Base-by-base conservation (phyloP, 92 coral and sea anemone species). In the Diadumene lineata region DNA sequence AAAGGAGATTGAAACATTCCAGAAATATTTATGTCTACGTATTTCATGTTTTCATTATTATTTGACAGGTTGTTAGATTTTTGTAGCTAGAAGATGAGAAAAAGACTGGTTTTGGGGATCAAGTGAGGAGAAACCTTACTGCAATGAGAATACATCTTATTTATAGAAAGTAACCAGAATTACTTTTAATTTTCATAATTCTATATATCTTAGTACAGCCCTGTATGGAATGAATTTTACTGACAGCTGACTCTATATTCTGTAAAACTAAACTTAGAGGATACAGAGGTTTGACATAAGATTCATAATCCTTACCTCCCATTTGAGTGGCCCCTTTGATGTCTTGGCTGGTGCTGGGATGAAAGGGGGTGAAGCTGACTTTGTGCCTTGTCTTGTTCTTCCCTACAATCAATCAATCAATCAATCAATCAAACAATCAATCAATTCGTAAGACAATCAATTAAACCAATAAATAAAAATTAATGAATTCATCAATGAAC, bases 281-380 rank as follows among this genome's bases (percentile, higher is more conserved):
- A 29, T 21, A 33, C 21, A 28, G 44, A 2, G 4, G 3, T 63
- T 13, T 17, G 17, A 19, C 23, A 38, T 25, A 31, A 29, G 21
- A 56, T 53, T 44, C 11, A 1, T 30, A 27, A 19, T 21, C 26
- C 66, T 16, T 85, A 93, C 98, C 98, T 94, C 98, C 97, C 97
- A 94, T 64, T 90, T 81, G 62, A 88, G 43, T 18, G 92, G 83
- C 43, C 90, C 93, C 73, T 72, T 92, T 61, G 97, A 74, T 43
- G 98, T 94, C 32, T 73, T 89, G 26, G 92, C 97, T 50, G 98
- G 97, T 60, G 98, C 97, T 25, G 98, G 98, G 26, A 91, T 73
- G 57, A 94, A 94, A 24, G 93, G 86, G 34, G 94, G 97, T 23
- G 97, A 90, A 13, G 90, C 80, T 38, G 92, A 90, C 56, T 88